phyloP scores from a whole-genome alignment of 2,797 vertebrate species.

The Falco rusticolus region DNA sequence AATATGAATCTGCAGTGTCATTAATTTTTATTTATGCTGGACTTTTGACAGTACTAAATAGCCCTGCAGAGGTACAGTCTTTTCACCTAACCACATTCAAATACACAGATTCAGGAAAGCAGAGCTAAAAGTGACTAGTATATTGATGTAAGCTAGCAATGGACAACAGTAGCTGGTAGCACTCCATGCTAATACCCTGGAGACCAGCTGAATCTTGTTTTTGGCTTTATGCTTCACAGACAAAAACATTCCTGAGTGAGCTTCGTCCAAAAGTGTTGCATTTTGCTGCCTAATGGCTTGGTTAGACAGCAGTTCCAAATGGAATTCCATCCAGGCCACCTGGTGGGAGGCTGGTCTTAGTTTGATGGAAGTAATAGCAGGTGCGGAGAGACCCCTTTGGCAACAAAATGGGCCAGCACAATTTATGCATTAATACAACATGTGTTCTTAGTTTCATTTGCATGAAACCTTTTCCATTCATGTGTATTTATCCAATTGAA shows the following conservation, averaged over 20 bases:
- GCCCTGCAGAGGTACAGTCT: conserved; percentile 2
- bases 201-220: background rate
- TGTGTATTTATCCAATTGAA: background rate
- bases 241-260: background rate
- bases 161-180: background rate
- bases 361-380: conserved; percentile 17
- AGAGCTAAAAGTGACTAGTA: background rate
- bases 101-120: background rate
- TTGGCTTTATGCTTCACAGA: background rate
- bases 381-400: conserved; percentile 19
- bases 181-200: background rate
- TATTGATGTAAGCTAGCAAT: background rate
- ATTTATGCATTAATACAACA: background rate
- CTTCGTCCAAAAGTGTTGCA: background rate
- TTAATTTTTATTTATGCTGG: background rate
- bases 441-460: conserved; percentile 37
- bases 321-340: background rate
- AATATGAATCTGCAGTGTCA: background rate
- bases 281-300: conserved; percentile 1
- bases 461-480: background rate
- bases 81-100: background rate
- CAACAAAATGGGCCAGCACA: background rate
- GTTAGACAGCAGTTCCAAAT: background rate
- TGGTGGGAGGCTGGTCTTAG: background rate
- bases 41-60: conserved; percentile 27